phyloP scores from a whole-genome alignment of 2,113 vertebrate species.

The Orycteropus afer region DNA sequence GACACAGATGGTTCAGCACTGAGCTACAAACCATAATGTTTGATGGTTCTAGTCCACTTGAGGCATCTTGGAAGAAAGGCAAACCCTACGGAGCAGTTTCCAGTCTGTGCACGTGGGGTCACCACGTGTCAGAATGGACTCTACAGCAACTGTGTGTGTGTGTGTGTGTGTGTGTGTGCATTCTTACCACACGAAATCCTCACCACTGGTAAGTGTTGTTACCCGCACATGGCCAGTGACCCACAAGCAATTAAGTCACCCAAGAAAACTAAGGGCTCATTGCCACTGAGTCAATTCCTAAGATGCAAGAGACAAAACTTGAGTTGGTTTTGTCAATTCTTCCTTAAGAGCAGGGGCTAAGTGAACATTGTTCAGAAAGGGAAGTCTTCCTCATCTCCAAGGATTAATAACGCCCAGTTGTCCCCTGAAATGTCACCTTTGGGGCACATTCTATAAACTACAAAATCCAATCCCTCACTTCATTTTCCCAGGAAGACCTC shows the following conservation, averaged over 20 bases:
- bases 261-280: too few relatives aligned
- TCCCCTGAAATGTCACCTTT: constrained; percentile 40
- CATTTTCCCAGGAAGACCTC: constrained; percentile 53
- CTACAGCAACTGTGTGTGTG: not conserved
- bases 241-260: not conserved
- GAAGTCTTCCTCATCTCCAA: not conserved
- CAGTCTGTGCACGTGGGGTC: not conserved
- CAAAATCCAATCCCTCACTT: constrained; percentile 64
- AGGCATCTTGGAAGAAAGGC: too few relatives aligned
- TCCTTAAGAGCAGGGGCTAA: not conserved
- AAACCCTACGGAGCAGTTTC: not conserved
- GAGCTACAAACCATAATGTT: too few relatives aligned
- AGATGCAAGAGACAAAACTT: not conserved
- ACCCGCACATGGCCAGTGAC: not conserved
- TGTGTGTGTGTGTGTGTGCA: not conserved
- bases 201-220: too few relatives aligned
- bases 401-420: not conserved
- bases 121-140: not conserved
- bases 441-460: constrained; percentile 39
- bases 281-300: not conserved
- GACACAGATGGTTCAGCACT: too few relatives aligned
- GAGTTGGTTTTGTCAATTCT: not conserved
- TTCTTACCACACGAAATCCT: not conserved
- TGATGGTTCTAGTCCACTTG: too few relatives aligned
- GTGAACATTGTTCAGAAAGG: not conserved